Evolutionary conservation across 2,113 vertebrate genomes (phyloP), one percentile per base, ranked within the genome.

Genomic region (Odontophorus gujanensis): DNA sequence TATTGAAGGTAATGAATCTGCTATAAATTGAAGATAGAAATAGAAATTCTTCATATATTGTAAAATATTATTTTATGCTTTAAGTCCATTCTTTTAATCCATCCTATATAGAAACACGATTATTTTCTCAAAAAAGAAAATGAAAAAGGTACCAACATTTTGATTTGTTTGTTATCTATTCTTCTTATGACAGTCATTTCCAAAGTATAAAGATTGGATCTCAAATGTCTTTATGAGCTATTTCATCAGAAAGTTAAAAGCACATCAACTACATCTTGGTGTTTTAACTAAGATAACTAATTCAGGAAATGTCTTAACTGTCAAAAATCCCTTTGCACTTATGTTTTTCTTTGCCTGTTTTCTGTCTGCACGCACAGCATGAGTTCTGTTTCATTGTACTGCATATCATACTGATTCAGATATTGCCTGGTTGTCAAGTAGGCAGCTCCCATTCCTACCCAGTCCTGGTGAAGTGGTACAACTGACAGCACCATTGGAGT

Each of bases 1-100:
- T 93, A 85, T 42, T 95, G 85, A 91, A 89, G 68, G 82, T 78
- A 87, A 47, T 25, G 57, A 20, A 93, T n/a, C 11, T 57, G 18
- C 36, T 83, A 38, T 78, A 91, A 78, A 75, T 65, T 91, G 40
- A 85, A 92, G 34, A 47, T 72, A 71, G 40, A 22, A 71, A 53
- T 88, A 40, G n/a, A 74, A 19, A 25, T 36, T 38, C 7, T 87
- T 7, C 17, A 53, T 28, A 28, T 36, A 59, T 50, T 65, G 17
- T 34, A 68, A 85, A 91, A 51, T 21, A 16, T 11, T 69, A 51
- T 62, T 89, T 72, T 90, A 57, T 50, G 3, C 13, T 63, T 59
- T 63, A 87, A 75, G 4, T 59, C n/a, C n/a, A 34, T 36, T 26
- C 38, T 28, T 63, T 28, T 63, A 63, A 63, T 63, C 25, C 11